These are phyloP conservation scores for Myopa tessellatipennis DNA, from an alignment of 2,888 invertebrate genomes.

Conservation along the genomic window DNA sequence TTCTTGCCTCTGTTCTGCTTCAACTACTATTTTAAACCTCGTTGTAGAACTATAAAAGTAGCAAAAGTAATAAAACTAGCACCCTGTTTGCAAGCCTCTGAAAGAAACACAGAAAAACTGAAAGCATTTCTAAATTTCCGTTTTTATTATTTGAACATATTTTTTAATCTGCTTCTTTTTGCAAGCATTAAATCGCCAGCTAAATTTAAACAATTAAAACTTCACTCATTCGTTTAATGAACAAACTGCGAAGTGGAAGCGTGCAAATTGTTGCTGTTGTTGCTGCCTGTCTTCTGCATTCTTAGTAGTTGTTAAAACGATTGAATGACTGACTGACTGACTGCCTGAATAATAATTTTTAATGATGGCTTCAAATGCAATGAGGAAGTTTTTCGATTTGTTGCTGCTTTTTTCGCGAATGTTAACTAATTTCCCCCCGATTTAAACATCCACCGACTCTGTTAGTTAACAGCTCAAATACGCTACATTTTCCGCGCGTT, in stretches of 20 bases:
- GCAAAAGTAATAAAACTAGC: no score
- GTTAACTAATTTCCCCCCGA: constrained; percentile 8
- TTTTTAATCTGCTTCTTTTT: not conserved
- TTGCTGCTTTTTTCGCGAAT: not conserved
- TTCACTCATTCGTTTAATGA: constrained; percentile 42
- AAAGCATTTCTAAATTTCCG: constrained; percentile 1
- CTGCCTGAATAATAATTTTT: constrained; percentile 29
- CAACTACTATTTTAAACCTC: no score
- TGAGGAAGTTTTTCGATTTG: constrained; percentile 23
- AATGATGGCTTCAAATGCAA: constrained; percentile 32
- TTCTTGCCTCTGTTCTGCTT: no score
- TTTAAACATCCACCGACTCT: not conserved
- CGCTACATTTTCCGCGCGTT: not conserved
- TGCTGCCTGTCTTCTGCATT: not conserved
- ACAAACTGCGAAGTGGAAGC: constrained; percentile 37
- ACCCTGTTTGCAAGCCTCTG: not conserved
- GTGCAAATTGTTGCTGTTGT: constrained; percentile 12
- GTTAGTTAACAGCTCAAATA: constrained; percentile 27
- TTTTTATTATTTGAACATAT: not conserved
- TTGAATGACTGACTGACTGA: constrained; percentile 3
- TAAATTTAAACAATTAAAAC: constrained; percentile 40
- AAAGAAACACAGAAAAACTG: not conserved
- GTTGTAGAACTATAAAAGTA: no score
- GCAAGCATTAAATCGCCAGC: constrained; percentile 6
- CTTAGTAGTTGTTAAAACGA: not conserved